Evolutionary conservation across 2,797 vertebrate genomes (phyloP).

Genomic region (Xyrichtys novacula): DNA sequence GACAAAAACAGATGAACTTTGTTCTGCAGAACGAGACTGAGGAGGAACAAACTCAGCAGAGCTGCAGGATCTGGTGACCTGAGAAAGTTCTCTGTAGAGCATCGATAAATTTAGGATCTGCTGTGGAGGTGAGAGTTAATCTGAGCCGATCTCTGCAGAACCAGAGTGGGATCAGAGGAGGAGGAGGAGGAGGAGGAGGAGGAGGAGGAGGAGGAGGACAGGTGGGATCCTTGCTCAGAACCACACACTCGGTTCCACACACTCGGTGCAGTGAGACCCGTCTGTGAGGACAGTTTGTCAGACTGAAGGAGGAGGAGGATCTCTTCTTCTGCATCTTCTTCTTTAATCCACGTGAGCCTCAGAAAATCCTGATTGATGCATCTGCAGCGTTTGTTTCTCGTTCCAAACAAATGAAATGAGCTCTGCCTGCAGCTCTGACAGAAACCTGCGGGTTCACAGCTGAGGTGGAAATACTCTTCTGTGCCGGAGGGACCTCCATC

Average conservation of each 20-base stretch:
- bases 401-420: not conserved
- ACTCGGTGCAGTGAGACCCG: conserved; percentile 50
- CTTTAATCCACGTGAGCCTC: not conserved
- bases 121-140: conserved; percentile 43
- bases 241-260: too few relatives aligned
- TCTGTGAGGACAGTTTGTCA: conserved; percentile 37
- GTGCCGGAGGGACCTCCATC: not conserved
- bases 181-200: too few relatives aligned
- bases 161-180: too few relatives aligned
- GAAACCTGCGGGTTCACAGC: conserved; percentile 21
- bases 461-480: conserved; percentile 14
- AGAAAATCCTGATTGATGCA: conserved; percentile 9
- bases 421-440: not conserved
- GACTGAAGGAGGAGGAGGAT: not conserved
- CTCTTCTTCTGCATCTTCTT: not conserved
- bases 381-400: conserved; percentile 13
- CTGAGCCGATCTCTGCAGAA: conserved; percentile 10
- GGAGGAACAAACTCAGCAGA: conserved; percentile 41
- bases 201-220: too few relatives aligned
- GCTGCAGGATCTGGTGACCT: conserved; percentile 20
- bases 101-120: too few relatives aligned
- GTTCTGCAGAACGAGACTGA: conserved; percentile 1
- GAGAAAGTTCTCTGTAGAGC: conserved; percentile 14
- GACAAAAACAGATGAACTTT: conserved; percentile 21
- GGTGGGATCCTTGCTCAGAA: too few relatives aligned